These are phyloP conservation scores for Epirrhoe tristata DNA, from an alignment of 2,888 invertebrate species.

Conservation along the genomic window DNA sequence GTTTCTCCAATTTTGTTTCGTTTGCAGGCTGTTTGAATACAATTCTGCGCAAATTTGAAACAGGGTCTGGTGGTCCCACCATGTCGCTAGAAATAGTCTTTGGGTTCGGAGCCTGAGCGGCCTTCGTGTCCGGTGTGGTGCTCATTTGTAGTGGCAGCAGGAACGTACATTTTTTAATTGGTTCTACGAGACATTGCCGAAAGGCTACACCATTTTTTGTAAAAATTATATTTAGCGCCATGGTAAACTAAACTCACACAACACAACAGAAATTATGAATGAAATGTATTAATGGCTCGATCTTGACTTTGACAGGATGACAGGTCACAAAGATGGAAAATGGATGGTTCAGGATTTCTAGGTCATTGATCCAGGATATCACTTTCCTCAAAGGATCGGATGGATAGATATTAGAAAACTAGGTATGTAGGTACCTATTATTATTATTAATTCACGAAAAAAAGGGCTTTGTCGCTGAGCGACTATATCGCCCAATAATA, in stretches of 20 bases:
- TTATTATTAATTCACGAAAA: too few relatives aligned
- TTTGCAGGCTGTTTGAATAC: slow-evolving; percentile 87
- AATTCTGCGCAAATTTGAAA: slow-evolving; percentile 91
- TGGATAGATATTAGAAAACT: too few relatives aligned
- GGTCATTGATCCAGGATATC: too few relatives aligned
- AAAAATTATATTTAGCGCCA: slow-evolving; percentile 35
- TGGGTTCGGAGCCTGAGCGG: slow-evolving; percentile 70
- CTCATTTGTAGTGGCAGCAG: slow-evolving; percentile 51
- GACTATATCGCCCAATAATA: too few relatives aligned
- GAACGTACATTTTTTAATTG: slow-evolving; percentile 45
- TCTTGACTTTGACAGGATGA: too few relatives aligned
- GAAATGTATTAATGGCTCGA: neutral
- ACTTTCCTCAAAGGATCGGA: too few relatives aligned
- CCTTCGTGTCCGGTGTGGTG: slow-evolving; percentile 63
- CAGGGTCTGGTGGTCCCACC: slow-evolving; percentile 92
- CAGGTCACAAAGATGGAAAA: too few relatives aligned
- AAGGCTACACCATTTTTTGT: slow-evolving; percentile 23
- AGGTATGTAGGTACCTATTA: too few relatives aligned
- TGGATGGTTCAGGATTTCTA: too few relatives aligned
- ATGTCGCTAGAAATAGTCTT: slow-evolving; percentile 83
- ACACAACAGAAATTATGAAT: neutral
- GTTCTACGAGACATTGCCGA: slow-evolving; percentile 37
- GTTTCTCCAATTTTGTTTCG: slow-evolving; percentile 88
- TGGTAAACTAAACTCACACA: neutral
- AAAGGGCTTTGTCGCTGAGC: too few relatives aligned